Conservation (phyloP, 2,113 vertebrate species). For the Myotis brandtii region DNA sequence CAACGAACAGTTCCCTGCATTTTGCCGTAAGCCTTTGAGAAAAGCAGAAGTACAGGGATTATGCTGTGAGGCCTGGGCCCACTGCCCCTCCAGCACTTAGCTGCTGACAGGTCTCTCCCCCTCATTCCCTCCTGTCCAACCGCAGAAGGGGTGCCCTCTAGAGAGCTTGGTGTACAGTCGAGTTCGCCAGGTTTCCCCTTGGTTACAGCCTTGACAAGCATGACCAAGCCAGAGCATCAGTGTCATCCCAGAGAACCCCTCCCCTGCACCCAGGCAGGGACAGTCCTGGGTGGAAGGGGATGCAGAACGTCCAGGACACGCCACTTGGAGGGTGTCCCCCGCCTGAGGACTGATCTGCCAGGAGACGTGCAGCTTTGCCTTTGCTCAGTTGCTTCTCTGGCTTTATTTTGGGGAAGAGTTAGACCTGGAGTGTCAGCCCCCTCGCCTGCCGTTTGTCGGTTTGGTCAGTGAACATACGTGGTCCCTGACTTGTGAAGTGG, state of each 20-base stretch:
- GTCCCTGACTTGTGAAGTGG: no score
- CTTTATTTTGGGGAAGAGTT: not conserved
- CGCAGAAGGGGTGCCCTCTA: not conserved
- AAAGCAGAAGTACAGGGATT: not conserved
- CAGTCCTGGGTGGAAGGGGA: not conserved
- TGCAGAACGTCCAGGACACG: not conserved
- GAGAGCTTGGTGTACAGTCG: not conserved
- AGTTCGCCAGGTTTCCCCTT: not conserved
- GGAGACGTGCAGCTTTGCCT: not conserved
- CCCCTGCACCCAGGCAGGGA: not conserved
- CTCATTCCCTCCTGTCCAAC: no score
- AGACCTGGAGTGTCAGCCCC: not conserved
- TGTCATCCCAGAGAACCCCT: not conserved
- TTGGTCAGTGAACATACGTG: accelerated
- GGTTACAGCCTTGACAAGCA: not conserved
- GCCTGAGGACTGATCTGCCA: not conserved
- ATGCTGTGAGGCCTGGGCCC: not conserved
- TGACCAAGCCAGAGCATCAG: not conserved
- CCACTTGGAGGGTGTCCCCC: not conserved
- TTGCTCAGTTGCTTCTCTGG: not conserved
- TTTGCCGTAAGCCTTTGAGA: not conserved
- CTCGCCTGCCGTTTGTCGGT: accelerated
- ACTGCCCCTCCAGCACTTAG: not conserved
- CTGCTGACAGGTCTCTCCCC: not conserved
- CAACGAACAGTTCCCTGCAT: not conserved